These are phyloP conservation scores for Diplosoma virens DNA, from an alignment of 23 tunicate species.

Conservation along the genomic window DNA sequence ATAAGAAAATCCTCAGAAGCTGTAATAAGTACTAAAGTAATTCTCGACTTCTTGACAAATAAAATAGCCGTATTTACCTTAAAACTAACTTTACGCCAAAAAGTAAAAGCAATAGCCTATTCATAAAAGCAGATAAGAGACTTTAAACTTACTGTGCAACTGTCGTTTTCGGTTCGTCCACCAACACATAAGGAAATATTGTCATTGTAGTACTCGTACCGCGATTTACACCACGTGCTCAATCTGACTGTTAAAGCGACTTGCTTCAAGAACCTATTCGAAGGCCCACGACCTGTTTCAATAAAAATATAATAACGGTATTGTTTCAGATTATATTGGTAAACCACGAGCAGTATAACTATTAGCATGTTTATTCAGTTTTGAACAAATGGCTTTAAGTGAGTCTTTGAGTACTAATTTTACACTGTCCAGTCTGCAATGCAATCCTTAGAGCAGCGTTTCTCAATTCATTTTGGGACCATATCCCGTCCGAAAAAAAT, in stretches of 20 bases:
- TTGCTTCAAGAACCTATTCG: slow-evolving; percentile 54
- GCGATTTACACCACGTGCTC: slow-evolving; percentile 7
- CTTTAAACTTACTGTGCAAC: slow-evolving; percentile 58
- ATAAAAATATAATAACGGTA: not conserved
- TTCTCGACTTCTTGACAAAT: not conserved
- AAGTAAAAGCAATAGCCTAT: too few species aligned
- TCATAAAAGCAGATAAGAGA: not conserved
- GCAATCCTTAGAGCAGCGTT: too few species aligned
- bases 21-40: not conserved
- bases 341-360: too few species aligned
- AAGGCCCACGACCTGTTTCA: slow-evolving; percentile 39
- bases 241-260: slow-evolving; percentile 33
- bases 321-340: not conserved
- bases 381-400: too few species aligned
- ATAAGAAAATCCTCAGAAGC: too few species aligned
- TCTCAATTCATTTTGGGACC: too few species aligned
- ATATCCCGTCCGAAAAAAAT: too few species aligned
- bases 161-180: slow-evolving; percentile 50
- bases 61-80: too few species aligned
- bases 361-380: too few species aligned
- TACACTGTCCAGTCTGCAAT: too few species aligned
- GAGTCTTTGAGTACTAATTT: too few species aligned
- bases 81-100: too few species aligned
- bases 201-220: slow-evolving; percentile 40
- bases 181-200: slow-evolving; percentile 62